A percentile compares a stretch with the other conserved stretches of the same genome.
These are phyloP conservation scores for Lycophotia porphyrea DNA, from an alignment of 2,888 invertebrate species.

Conservation along the genomic window DNA sequence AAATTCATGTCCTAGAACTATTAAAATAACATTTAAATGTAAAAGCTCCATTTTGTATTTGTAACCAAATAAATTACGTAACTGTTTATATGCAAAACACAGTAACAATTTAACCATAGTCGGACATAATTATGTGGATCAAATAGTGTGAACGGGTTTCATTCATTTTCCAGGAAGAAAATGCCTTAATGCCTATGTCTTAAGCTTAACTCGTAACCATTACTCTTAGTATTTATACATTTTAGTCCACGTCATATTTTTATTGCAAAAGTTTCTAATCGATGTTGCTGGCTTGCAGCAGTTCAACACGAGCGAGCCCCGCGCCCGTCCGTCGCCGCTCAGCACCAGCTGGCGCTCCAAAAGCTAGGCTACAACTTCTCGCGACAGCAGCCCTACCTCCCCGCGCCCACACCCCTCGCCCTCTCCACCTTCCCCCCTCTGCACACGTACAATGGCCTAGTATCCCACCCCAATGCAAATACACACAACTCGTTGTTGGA, in stretches of 20 bases:
- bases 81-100: neutral
- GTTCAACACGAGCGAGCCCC: slow-evolving; percentile 98
- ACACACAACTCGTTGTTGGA: slow-evolving; percentile 77
- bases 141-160: neutral
- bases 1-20: too few species aligned
- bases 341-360: slow-evolving; percentile 85
- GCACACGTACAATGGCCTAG: slow-evolving; percentile 73
- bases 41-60: neutral
- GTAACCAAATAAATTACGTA: too few species aligned
- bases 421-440: slow-evolving; percentile 78
- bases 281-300: slow-evolving; percentile 89
- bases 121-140: neutral
- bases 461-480: slow-evolving; percentile 72
- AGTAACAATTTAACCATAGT: neutral
- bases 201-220: neutral
- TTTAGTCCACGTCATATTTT: neutral
- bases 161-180: neutral
- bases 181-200: neutral
- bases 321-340: slow-evolving; percentile 85
- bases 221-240: neutral
- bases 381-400: slow-evolving; percentile 76
- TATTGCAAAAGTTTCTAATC: neutral
- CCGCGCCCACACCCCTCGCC: slow-evolving; percentile 72
- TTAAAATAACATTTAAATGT: too few species aligned
- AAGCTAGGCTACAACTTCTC: slow-evolving; percentile 86